Percentiles rank a stretch among this genome's conserved stretches.
phyloP scores from a whole-genome alignment of 2,888 invertebrate genomes.

The Pogonocherus hispidulus region DNA sequence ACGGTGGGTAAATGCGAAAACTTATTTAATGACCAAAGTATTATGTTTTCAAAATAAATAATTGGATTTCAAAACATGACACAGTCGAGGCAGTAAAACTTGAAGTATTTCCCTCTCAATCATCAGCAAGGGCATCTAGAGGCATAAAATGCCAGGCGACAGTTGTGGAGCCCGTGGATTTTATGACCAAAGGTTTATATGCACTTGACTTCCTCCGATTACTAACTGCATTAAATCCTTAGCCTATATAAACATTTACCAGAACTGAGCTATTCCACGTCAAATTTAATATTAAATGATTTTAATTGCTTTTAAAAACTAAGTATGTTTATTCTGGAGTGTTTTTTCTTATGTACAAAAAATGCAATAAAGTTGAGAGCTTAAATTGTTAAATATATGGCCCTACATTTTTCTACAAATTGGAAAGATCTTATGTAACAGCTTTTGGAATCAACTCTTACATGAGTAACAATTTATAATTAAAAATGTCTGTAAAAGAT shows the following conservation, averaged over 20 bases:
- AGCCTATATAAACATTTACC: conserved; percentile 49
- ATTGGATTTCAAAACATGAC: conserved; percentile 49
- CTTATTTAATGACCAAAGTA: conserved; percentile 48
- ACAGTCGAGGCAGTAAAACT: conserved; percentile 49
- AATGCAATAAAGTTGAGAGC: conserved; percentile 19
- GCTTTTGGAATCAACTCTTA: neutral
- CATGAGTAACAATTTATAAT: neutral
- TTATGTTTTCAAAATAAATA: conserved; percentile 54
- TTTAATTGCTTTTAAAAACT: conserved; percentile 37
- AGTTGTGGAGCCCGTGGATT: conserved; percentile 56
- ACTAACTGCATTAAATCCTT: conserved; percentile 45
- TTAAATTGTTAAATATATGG: conserved; percentile 10
- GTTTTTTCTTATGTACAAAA: conserved; percentile 29
- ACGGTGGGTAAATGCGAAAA: conserved; percentile 36
- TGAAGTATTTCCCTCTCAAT: conserved; percentile 61
- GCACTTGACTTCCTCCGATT: conserved; percentile 60
- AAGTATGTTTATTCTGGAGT: conserved; percentile 31
- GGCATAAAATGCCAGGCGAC: conserved; percentile 56
- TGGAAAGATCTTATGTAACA: neutral
- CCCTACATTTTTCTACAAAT: conserved; percentile 11
- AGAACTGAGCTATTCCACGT: conserved; percentile 37
- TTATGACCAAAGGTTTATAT: conserved; percentile 57
- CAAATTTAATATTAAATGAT: conserved; percentile 38
- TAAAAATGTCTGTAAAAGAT: too few species aligned
- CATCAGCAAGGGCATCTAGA: conserved; percentile 55